Evolutionary conservation across 2,888 invertebrate genomes (phyloP).

Genomic region (Lithodes maja): DNA sequence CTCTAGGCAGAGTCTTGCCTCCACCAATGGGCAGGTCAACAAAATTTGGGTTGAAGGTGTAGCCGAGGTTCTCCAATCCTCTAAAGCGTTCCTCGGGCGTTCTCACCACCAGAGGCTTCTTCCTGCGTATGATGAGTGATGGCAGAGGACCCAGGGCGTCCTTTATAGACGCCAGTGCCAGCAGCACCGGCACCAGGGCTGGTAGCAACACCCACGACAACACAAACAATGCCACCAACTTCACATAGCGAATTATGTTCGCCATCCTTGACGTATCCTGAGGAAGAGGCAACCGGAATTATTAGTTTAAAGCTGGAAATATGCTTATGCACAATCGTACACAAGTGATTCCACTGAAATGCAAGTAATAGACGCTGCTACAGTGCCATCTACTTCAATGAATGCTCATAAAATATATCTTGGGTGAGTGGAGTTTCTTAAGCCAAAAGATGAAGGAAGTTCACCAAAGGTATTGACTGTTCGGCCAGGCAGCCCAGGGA

Average conservation of each 20-base stretch:
- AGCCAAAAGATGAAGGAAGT: too few relatives aligned
- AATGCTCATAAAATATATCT: too few relatives aligned
- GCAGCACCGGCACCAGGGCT: slow-evolving; percentile 23
- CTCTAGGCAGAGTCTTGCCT: slow-evolving; percentile 58
- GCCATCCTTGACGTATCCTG: neutral
- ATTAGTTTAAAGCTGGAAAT: too few relatives aligned
- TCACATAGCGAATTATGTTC: neutral
- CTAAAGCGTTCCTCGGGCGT: slow-evolving; percentile 56
- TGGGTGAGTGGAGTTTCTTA: too few relatives aligned
- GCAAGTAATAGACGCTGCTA: too few relatives aligned
- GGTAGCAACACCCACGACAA: slow-evolving; percentile 16
- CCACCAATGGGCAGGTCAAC: slow-evolving; percentile 60
- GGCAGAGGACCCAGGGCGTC: neutral
- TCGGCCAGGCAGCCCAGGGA: too few relatives aligned
- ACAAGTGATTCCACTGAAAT: too few relatives aligned
- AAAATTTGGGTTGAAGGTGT: slow-evolving; percentile 53
- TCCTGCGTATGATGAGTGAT: neutral
- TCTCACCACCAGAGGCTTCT: slow-evolving; percentile 43
- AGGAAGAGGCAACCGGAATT: neutral
- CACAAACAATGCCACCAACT: slow-evolving; percentile 33
- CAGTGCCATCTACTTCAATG: too few relatives aligned
- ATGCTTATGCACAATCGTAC: too few relatives aligned
- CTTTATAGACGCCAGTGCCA: neutral
- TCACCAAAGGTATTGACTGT: too few relatives aligned
- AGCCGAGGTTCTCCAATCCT: slow-evolving; percentile 46